Base-by-base conservation (phyloP, 2,113 vertebrate genomes). In the Vidua chalybeata region DNA sequence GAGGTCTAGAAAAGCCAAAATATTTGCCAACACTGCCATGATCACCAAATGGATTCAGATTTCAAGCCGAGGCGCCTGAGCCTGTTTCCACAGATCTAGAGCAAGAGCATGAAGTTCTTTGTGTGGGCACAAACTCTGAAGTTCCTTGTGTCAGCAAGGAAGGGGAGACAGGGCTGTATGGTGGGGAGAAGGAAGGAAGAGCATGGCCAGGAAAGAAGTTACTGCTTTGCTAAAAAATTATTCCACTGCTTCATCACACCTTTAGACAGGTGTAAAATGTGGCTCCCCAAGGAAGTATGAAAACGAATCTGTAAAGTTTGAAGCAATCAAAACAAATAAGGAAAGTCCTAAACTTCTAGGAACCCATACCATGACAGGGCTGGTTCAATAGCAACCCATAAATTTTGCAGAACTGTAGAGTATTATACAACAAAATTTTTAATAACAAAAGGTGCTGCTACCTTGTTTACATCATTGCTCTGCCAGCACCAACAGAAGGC, bases 251-350 rank as follows among this genome's bases (percentile, higher is more conserved):
- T 19, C 4, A 7, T 63, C 78, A 49, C 48, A 64, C 51, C 28
- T 56, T 3, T 13, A 76, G 76, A 66, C 33, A 87, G 45, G 51
- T 59, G 80, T 56, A 73, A 95, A 90, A 84, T 31, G 26, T 52
- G 13, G 7, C 30, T 94, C 62, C 76, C 43, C 15, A 28, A 74
- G n/a, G 82, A 76, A 84, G 23, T 63, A 89, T 33, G 43, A 88
- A 93, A 93, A 91, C 54, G 17, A 67, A 76, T 72, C 54, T 87
- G 30, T 41, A 78, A 84, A 84, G 56, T 89, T 82, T 73, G 52
- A 94, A 64, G 68, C 49, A 66, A 55, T 75, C 59, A 78, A 88
- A 93, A 81, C 68, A 93, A 94, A 87, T 86, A 88, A 72, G 48
- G 52, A 45, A 94, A 58, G 41, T 67, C 35, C 41, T 89, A 94